Percentiles rank a stretch among this genome's conserved stretches.
These are phyloP conservation scores for Chitala chitala DNA, from an alignment of 2,113 vertebrate species.

Conservation along the genomic window DNA sequence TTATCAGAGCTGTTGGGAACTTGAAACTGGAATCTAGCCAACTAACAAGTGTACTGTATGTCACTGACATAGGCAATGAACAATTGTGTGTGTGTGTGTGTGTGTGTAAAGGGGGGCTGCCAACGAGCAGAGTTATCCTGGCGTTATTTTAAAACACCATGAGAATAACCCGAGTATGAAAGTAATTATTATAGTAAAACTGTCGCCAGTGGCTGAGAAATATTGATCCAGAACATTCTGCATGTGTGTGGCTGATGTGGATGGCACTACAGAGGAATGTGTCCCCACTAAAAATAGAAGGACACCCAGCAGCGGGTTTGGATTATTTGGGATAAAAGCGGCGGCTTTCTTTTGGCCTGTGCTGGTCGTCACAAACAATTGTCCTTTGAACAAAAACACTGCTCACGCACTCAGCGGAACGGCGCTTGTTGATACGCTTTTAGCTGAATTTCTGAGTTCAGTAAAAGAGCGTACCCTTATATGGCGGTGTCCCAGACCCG, in stretches of 20 bases:
- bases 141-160: neutral
- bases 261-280: neutral
- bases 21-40: neutral
- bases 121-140: neutral
- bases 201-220: neutral
- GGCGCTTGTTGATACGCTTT: constrained; percentile 34
- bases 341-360: constrained; percentile 28
- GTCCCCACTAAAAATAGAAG: constrained; percentile 6
- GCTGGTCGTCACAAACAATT: constrained; percentile 36
- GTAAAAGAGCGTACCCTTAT: constrained; percentile 37
- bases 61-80: neutral
- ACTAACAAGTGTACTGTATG: neutral
- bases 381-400: constrained; percentile 38
- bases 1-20: neutral
- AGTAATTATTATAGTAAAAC: constrained; percentile 6
- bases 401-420: constrained; percentile 31
- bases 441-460: constrained; percentile 40
- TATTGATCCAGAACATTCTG: neutral
- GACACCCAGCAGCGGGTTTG: constrained; percentile 30
- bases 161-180: constrained; percentile 7
- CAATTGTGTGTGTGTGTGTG: neutral
- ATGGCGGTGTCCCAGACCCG: constrained; percentile 35
- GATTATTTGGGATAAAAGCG: constrained; percentile 34
- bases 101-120: neutral
- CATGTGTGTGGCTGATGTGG: neutral